Evolutionary conservation across 2,797 vertebrate species (phyloP), one percentile per base, ranked within the genome.

Genomic region (Coccyzus lansbergi): DNA sequence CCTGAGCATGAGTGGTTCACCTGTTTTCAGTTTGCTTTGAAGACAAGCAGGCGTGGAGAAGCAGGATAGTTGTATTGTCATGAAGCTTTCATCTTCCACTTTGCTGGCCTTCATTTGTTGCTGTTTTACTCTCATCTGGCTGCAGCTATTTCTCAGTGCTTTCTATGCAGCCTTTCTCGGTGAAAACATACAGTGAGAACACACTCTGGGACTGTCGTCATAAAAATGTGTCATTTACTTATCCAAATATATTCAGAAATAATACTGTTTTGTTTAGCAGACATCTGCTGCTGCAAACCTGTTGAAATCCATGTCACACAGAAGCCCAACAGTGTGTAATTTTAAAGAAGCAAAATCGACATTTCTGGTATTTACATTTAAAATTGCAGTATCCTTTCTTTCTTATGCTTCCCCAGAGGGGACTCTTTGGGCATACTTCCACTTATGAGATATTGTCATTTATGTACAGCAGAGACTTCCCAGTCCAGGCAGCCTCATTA

Each of bases 11-110:
- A 44, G 10, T 74, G 83, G 10, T 42, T 33, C 86, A 36, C 51
- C 38, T 93, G 58, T 60, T 91, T 93, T 44, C 67, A 28, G 38
- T 84, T 90, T 86, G 29, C 80, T 86, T 95, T 95, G 79, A 91
- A 92, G 68, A 38, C 5, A 78, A 51, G 28, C 72, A 83, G 65
- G 28, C 38, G 7, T 21, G 3, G 33, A 38, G 69, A 60, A 79
- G 16, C 1, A 46, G 46, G 38, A 55, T 6, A 7, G 6, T 28
- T 10, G 16, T 24, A 16, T 53, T 77, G 58, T 56, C 59, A 16
- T 2, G 29, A 49, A 79, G 84, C 94, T 96, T 95, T 95, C 94
- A 93, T 95, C 88, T 93, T 90, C 60, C 75, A 59, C 82, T 79
- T 85, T 59, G 18, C 65, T 55, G 64, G 33, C 52, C 53, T 58